Evolutionary conservation across 2,113 vertebrate species (phyloP), one percentile per base, ranked within the genome.

Genomic region (Chionis minor): DNA sequence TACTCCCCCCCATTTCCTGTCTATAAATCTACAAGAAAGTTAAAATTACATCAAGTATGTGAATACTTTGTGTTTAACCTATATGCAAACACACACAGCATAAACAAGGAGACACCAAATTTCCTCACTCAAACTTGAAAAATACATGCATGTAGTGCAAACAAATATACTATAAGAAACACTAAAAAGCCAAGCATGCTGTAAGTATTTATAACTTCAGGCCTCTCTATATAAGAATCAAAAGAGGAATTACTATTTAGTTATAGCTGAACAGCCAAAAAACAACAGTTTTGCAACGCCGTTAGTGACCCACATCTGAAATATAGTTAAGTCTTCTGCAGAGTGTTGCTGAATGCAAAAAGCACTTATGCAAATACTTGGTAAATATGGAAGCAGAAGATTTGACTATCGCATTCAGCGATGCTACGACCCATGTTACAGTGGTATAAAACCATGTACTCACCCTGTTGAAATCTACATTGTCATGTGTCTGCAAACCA

Each of bases 91-190:
- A 81, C 5, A 6, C 22, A 81, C 10, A 84, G 14, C 22, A 79
- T 69, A 89, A 92, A 74, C 18, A 91, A 30, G 32, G 65, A 72
- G 33, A 81, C 62, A 78, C 1, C 12, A 85, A 91, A 58, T 86
- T 92, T 79, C 8, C 67, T 72, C 49, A 40, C 32, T 38, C 88
- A 82, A 67, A 92, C 69, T 83, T 92, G 44, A 42, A 83, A 94
- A 77, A 51, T 16, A 58, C 18, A 59, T 28, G 23, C 11, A 44
- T 58, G 27, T 83, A 28, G 40, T 66, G 35, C 79, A 82, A 91
- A 42, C 15, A 89, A 75, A 47, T 24, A 8, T 1, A 83, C 23
- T 81, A 80, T 2, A 54, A 1, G 93, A 86, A 93, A 44, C 35
- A 62, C 17, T 66, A 71, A 74, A 77, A 85, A 85, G 7, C 22